phyloP scores from a whole-genome alignment of 1,140 invertebrate species.

The Vanessa tameamea region DNA sequence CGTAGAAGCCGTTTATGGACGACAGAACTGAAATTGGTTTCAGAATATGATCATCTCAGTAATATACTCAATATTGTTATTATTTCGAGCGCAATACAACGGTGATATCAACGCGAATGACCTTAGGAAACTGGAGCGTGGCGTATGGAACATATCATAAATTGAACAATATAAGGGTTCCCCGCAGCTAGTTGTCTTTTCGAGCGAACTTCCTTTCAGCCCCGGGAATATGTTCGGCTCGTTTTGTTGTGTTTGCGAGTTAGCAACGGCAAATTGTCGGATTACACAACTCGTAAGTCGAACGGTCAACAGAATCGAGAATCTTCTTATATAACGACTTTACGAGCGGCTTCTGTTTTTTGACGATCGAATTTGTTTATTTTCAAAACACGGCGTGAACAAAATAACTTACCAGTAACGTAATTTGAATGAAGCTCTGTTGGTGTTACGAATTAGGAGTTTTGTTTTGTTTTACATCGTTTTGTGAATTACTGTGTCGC shows the following conservation, averaged over 20 bases:
- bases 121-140: constrained; percentile 61
- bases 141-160: constrained; percentile 68
- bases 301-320: constrained; percentile 64
- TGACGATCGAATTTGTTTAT: constrained; percentile 45
- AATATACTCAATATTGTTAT: constrained; percentile 54
- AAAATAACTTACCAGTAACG: constrained; percentile 36
- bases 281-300: constrained; percentile 76
- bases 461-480: constrained; percentile 50
- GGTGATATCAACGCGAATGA: constrained; percentile 62
- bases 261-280: constrained; percentile 72
- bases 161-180: constrained; percentile 75
- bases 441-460: constrained; percentile 50
- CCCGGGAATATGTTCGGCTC: constrained; percentile 69
- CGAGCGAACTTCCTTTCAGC: constrained; percentile 71
- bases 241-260: constrained; percentile 76
- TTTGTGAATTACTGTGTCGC: constrained; percentile 56
- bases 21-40: constrained; percentile 52
- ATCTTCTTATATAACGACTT: constrained; percentile 60
- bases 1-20: constrained; percentile 13
- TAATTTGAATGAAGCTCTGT: constrained; percentile 55
- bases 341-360: constrained; percentile 54
- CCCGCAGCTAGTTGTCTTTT: constrained; percentile 72
- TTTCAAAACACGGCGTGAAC: constrained; percentile 41
- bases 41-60: constrained; percentile 48
- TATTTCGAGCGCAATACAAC: constrained; percentile 63